phyloP scores from a whole-genome alignment of 2,113 vertebrate genomes.

The Protobothrops mucrosquamatus region DNA sequence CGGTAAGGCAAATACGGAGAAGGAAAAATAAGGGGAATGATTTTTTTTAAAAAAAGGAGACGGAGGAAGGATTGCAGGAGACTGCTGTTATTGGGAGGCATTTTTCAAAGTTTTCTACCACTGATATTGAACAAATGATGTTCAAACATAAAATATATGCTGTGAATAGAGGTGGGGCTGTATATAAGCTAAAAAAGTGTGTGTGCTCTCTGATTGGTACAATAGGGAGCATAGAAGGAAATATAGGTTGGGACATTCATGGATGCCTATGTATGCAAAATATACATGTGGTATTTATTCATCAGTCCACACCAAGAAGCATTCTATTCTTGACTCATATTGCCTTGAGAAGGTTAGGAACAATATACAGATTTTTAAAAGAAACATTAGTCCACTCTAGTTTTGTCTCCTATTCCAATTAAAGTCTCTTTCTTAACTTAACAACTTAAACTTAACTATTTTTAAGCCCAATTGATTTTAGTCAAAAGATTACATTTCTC shows the following conservation, averaged over 20 bases:
- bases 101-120: background rate
- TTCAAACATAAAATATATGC: background rate
- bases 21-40: background rate
- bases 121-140: background rate
- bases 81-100: background rate
- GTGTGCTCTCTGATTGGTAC: background rate
- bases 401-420: background rate
- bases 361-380: background rate
- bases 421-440: background rate
- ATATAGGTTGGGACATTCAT: background rate
- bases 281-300: background rate
- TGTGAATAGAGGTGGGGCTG: background rate
- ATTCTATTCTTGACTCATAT: background rate
- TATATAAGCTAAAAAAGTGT: background rate
- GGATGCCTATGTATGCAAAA: background rate
- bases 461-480: background rate
- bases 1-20: background rate
- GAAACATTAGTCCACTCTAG: background rate
- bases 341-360: background rate
- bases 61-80: background rate
- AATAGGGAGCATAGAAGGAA: background rate
- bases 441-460: background rate
- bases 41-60: background rate
- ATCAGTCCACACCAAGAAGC: background rate
- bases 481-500: background rate